phyloP scores from a whole-genome alignment of 2,888 invertebrate species.

The Pimpla rufipes region DNA sequence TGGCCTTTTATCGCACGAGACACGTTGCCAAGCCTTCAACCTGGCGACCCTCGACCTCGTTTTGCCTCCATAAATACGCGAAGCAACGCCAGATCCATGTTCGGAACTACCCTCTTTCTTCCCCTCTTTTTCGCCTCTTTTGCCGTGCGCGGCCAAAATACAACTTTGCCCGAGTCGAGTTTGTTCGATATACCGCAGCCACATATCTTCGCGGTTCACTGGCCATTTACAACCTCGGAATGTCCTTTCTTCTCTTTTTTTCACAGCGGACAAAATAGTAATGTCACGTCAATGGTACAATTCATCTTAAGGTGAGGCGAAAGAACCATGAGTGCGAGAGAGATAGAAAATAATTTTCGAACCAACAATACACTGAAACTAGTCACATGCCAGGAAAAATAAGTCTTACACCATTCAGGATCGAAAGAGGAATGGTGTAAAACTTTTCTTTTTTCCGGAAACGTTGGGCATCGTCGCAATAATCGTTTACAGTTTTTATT shows the following conservation, averaged over 20 bases:
- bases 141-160: not conserved
- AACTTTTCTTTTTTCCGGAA: no score
- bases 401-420: no score
- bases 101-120: constrained; percentile 15
- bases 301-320: not conserved
- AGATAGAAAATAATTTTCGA: no score
- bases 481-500: no score
- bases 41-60: constrained; percentile 49
- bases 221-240: constrained; percentile 6
- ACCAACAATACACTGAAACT: no score
- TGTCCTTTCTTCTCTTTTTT: not conserved
- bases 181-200: constrained; percentile 32
- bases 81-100: not conserved
- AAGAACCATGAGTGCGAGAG: no score
- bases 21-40: constrained; percentile 53
- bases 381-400: no score
- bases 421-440: no score
- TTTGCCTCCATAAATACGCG: constrained; percentile 11
- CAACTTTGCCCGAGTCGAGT: constrained; percentile 21
- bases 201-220: constrained; percentile 16
- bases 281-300: not conserved
- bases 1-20: constrained; percentile 43
- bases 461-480: no score
- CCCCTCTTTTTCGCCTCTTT: not conserved
- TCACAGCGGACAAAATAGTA: not conserved